These are phyloP conservation scores for Reticulitermes speratus DNA, from an alignment of 1,140 invertebrate species.

Conservation along the genomic window DNA sequence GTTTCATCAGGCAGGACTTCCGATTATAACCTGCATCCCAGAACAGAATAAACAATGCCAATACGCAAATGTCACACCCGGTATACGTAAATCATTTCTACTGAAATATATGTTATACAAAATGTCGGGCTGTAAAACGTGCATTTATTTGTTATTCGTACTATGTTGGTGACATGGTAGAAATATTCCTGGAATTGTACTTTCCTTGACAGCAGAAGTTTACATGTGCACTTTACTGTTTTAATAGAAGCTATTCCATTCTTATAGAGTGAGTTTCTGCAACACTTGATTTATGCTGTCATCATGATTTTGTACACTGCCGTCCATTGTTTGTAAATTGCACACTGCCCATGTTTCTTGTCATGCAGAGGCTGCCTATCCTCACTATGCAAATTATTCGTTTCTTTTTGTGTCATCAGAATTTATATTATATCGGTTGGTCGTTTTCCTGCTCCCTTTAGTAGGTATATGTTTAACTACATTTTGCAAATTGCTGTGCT, in stretches of 20 bases:
- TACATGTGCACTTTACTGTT: not conserved
- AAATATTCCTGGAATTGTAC: not conserved
- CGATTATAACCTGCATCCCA: no score
- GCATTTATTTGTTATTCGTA: not conserved
- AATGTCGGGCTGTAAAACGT: not conserved
- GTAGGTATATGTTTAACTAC: no score
- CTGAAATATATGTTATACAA: no score
- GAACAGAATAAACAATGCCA: no score
- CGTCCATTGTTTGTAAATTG: conserved; percentile 12
- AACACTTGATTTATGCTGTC: not conserved
- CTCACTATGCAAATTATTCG: not conserved
- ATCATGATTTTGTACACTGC: not conserved
- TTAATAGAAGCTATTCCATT: not conserved
- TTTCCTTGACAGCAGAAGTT: no score
- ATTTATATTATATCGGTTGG: not conserved
- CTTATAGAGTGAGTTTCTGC: not conserved
- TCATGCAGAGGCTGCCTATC: not conserved
- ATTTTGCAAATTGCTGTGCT: no score
- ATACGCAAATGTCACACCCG: no score
- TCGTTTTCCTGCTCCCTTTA: no score
- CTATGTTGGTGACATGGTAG: not conserved
- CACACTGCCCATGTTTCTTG: not conserved
- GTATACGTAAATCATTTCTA: no score
- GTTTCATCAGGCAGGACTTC: no score
- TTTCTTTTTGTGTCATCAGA: not conserved